Conservation (phyloP, 2,113 vertebrate genomes). For the Pseudopodoces humilis region DNA sequence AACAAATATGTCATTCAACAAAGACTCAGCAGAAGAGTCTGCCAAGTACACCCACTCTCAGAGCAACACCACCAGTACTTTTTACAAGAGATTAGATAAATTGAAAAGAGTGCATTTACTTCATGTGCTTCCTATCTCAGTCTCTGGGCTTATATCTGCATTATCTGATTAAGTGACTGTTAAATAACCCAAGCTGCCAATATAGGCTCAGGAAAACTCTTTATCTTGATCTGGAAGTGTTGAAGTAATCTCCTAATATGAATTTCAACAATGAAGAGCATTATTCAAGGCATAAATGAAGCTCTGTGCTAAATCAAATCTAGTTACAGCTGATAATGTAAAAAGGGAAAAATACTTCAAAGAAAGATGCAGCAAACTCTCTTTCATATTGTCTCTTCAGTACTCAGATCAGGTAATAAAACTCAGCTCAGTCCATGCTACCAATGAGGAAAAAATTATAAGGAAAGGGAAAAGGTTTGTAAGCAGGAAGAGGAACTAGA, state of each 20-base stretch:
- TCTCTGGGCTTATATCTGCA: background rate
- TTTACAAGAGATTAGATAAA: background rate
- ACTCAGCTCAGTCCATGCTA: background rate
- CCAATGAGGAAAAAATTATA: background rate
- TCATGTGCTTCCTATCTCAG: background rate
- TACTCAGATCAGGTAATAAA: background rate
- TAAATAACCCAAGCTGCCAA: constrained; percentile 10
- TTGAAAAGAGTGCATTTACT: background rate
- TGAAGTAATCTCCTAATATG: background rate
- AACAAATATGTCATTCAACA: background rate
- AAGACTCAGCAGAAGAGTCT: background rate
- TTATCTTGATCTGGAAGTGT: background rate
- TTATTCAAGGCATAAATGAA: background rate
- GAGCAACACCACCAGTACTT: background rate
- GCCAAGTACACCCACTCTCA: background rate
- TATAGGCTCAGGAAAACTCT: background rate
- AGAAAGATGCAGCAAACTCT: background rate
- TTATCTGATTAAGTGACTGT: constrained; percentile 31
- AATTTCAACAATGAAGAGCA: background rate
- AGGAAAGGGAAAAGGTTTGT: background rate
- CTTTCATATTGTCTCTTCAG: background rate
- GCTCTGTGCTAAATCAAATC: background rate
- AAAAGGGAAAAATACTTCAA: background rate
- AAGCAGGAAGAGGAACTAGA: background rate
- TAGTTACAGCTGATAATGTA: background rate